These are phyloP conservation scores for Balaeniceps rex DNA, from an alignment of 2,113 vertebrate genomes.

Conservation along the genomic window DNA sequence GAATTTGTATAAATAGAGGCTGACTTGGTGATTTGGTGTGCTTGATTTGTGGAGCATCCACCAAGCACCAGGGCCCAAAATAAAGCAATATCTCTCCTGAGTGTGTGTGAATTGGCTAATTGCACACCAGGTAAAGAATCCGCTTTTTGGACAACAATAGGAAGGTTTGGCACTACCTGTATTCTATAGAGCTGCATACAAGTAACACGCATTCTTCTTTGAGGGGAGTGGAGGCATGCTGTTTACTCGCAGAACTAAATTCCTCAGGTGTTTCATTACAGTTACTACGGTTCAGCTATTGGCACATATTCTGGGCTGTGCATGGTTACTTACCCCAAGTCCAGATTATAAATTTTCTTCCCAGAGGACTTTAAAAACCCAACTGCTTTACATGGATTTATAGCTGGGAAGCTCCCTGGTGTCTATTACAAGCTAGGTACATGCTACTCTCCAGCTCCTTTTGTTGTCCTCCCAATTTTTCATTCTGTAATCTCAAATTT, in stretches of 20 bases:
- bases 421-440: background rate
- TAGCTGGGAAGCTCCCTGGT: background rate
- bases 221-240: background rate
- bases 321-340: too few species aligned
- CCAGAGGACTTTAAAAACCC: too few species aligned
- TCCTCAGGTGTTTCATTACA: background rate
- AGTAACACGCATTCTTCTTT: background rate
- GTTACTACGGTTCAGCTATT: too few species aligned
- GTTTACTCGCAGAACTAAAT: background rate
- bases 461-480: background rate
- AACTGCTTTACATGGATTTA: accelerated
- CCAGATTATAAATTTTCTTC: background rate
- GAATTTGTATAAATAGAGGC: too few species aligned
- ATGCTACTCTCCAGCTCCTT: background rate
- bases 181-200: accelerated
- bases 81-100: too few species aligned
- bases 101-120: too few species aligned
- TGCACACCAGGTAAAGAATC: too few species aligned
- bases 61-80: too few species aligned
- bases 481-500: background rate
- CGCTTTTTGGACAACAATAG: too few species aligned
- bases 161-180: background rate
- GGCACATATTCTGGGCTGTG: background rate
- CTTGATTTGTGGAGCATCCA: too few species aligned
- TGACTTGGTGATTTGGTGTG: too few species aligned